A percentile compares a stretch with the other conserved stretches of the same genome.
Conservation (phyloP, 2,797 vertebrate species). For the Esox lucius region DNA sequence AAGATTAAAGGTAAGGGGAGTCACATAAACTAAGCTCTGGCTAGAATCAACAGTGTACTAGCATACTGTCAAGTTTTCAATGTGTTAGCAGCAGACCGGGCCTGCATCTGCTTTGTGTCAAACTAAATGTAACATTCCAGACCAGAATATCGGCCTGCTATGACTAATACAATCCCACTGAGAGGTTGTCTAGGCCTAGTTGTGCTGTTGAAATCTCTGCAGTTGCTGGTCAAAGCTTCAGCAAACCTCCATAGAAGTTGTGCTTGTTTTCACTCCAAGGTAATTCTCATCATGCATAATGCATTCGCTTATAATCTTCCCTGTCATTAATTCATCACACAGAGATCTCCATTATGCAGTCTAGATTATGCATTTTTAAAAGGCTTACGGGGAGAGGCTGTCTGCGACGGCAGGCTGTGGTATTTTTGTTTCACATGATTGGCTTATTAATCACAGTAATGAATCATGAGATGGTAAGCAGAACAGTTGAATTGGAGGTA, state of each 20-base stretch:
- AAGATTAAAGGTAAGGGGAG: not conserved
- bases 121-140: slow-evolving; percentile 43
- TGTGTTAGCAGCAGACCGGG: not conserved
- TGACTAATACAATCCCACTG: slow-evolving; percentile 61
- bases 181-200: slow-evolving; percentile 25
- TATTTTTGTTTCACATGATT: slow-evolving; percentile 68
- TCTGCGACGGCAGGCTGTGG: slow-evolving; percentile 47
- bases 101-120: slow-evolving; percentile 4
- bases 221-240: slow-evolving; percentile 56
- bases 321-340: not conserved
- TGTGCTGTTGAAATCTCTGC: slow-evolving; percentile 26
- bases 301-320: slow-evolving; percentile 41
- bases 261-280: slow-evolving; percentile 69
- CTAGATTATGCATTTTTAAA: slow-evolving; percentile 58
- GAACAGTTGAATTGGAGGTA: slow-evolving; percentile 56
- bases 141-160: slow-evolving; percentile 53
- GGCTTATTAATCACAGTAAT: slow-evolving; percentile 76
- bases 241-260: slow-evolving; percentile 52
- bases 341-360: slow-evolving; percentile 22
- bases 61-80: not conserved
- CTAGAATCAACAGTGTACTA: not conserved
- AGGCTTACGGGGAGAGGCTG: slow-evolving; percentile 59
- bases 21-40: not conserved
- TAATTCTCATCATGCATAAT: slow-evolving; percentile 67
- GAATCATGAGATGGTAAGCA: slow-evolving; percentile 62